Conservation (phyloP, 2,888 invertebrate species). For the Hypsopygia costalis region DNA sequence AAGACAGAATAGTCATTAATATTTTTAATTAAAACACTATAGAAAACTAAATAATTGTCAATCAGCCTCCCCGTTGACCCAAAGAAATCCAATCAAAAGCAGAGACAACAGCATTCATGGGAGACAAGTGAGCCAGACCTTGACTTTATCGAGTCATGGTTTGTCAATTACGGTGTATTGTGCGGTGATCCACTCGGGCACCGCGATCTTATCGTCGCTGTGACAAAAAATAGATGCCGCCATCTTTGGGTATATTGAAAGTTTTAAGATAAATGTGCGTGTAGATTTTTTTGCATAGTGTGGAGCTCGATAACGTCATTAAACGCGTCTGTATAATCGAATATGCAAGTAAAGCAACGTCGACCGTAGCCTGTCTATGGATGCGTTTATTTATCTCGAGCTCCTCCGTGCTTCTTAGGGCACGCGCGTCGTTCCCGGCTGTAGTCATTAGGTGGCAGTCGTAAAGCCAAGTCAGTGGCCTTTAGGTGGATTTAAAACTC, state of each 20-base stretch:
- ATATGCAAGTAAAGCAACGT: too few species aligned
- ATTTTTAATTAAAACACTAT: neutral
- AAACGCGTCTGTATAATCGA: too few species aligned
- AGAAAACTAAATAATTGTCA: neutral
- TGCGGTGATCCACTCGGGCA: conserved; percentile 38
- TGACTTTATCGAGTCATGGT: conserved; percentile 73
- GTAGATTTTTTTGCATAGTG: neutral
- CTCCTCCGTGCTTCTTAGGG: too few species aligned
- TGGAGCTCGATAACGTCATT: too few species aligned
- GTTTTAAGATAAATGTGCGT: neutral
- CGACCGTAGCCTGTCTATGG: too few species aligned
- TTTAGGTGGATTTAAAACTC: too few species aligned
- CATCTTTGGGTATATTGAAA: neutral
- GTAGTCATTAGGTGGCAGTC: too few species aligned
- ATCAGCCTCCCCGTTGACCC: neutral
- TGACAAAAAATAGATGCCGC: conserved; percentile 52
- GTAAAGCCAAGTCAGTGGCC: too few species aligned
- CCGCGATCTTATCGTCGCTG: conserved; percentile 54
- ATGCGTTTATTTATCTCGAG: too few species aligned
- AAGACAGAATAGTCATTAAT: too few species aligned
- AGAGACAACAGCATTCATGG: conserved; percentile 9
- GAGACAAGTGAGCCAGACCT: conserved; percentile 48
- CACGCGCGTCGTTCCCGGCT: too few species aligned
- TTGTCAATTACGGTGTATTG: conserved; percentile 73
- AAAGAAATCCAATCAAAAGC: neutral